Evolutionary conservation across 2,113 vertebrate genomes (phyloP), one percentile per base, ranked within the genome.

Genomic region (Mionectes macconnelli): DNA sequence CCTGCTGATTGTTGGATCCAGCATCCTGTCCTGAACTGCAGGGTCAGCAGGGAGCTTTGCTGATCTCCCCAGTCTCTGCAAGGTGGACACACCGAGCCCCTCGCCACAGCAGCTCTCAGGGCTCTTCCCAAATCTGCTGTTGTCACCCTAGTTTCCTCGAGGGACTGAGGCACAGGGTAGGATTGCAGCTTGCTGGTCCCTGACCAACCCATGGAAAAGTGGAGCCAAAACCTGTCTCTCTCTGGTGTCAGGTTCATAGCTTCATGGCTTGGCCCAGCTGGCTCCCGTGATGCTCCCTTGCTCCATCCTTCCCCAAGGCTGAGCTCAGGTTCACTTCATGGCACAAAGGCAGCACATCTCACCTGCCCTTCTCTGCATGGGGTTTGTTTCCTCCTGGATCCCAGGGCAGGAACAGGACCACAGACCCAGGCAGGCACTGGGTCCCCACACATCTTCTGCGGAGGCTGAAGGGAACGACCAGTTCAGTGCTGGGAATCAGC

Each of bases 21-120:
- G 77, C 47, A 25, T 1, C 59, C 37, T 45, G 0, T 1, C 12
- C 64, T 21, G 17, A 2, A 1, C 0, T 8, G 20, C 47, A 45
- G 73, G 37, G 6, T 11, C 45, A 49, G 89, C 42, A 42, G 25
- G 59, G 59, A 74, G 87, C 67, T 93, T 17, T 39, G 10, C 35
- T 81, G 2, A 0, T 27, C 89, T 81, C 31, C 77, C n/a, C 47
- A 21, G 23, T 4, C 42, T 50, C 77, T 96, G 80, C 39, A 78
- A 33, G 73, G 14, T 3, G 30, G 47, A 3, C 57, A 50, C 16
- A 15, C 6, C 0, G 0, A 70, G 50, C n/a, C 13, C 24, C 40
- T 49, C 0, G 0, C 13, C 49, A 44, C 10, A 44, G 69, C 83
- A 67, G 23, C 40, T 59, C 27, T 9, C 35, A 4, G 31, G 63